Conservation (phyloP, 1,140 invertebrate genomes). For the Drosophila biarmipes region DNA sequence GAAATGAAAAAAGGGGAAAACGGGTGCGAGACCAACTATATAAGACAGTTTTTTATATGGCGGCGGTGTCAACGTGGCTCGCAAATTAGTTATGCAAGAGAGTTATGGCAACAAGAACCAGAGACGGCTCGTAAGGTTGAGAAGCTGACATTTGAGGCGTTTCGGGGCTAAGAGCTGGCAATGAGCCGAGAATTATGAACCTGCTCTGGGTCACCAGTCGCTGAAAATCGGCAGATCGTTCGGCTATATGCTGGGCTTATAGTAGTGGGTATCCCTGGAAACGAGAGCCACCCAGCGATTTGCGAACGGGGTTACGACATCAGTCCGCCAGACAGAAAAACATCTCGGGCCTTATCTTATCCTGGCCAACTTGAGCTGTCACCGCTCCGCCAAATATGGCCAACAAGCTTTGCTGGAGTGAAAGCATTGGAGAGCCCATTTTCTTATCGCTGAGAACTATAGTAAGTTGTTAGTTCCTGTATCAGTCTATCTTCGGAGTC, state of each 20-base stretch:
- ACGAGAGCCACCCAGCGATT: not conserved
- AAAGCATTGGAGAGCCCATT: slow-evolving; percentile 6
- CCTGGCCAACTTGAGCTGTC: slow-evolving; percentile 1
- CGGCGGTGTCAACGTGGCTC: slow-evolving; percentile 48
- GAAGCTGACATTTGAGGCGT: slow-evolving; percentile 66
- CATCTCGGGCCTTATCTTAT: slow-evolving; percentile 28
- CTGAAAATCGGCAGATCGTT: not conserved
- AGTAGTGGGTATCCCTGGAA: not conserved
- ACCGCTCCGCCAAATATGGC: slow-evolving; percentile 21
- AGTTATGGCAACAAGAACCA: slow-evolving; percentile 55
- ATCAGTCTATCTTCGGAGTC: slow-evolving; percentile 27
- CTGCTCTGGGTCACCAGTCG: slow-evolving; percentile 6
- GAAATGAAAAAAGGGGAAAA: slow-evolving; percentile 1
- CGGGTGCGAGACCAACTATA: slow-evolving; percentile 26
- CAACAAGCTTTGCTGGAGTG: slow-evolving; percentile 1
- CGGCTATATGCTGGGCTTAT: not conserved
- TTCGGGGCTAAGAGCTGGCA: slow-evolving; percentile 43
- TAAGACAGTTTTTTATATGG: slow-evolving; percentile 40
- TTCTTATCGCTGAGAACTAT: slow-evolving; percentile 5
- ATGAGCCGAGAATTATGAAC: slow-evolving; percentile 30
- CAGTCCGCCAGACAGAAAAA: slow-evolving; percentile 23
- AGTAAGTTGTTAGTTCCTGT: slow-evolving; percentile 28
- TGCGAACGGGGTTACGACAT: slow-evolving; percentile 1
- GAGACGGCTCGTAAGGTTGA: slow-evolving; percentile 37
- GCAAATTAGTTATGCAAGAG: slow-evolving; percentile 63